Evolutionary conservation across 2,113 vertebrate genomes (phyloP), one percentile per base, ranked within the genome.

Genomic region (Centropristis striata): DNA sequence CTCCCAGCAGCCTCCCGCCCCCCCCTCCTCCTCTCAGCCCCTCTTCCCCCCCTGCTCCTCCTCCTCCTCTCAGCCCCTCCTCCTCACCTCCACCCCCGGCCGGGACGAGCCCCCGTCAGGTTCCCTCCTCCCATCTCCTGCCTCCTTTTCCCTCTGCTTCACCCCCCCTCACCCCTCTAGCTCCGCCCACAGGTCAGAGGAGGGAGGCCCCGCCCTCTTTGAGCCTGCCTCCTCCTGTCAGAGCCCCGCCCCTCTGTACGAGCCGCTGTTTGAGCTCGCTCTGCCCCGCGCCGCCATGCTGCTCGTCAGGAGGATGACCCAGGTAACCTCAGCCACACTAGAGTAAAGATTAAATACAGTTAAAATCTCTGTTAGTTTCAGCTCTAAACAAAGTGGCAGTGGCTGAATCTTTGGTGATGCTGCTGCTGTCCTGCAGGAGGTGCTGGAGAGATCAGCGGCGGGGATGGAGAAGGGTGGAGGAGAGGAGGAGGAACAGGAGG

Each of bases 201-300:
- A 78, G 20, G 21, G 37, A 46, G 67, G 13, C 13, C 28, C 49
- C 1, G 20, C 49, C 69, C 53, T 20, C 10, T 15, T 18, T 44
- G 58, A 16, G 41, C 36, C 42, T 11, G 1, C 71, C 71, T 69
- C 42, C 5, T 44, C 42, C 1, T 1, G 4, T 59, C 95, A 92
- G 87, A 84, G 92, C 70, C 88, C 93, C 41, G 86, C 93, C 47
- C 90, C 91, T 70, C 90, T 92, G 0, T 98, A 98, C 0, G 97
- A 98, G 71, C 91, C 95, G 51, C 96, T 99, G 87, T 99, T 99
- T 58, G 96, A 98, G 90, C 94, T 97, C 58, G 96, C 97, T 0
- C 91, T 98, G 91, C 98, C 98, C 69, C 97, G 95, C 88, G 96
- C 96, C 4, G 96, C 97, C 83, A 90, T 92, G 81, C 94, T 97